Evolutionary conservation across 2,797 vertebrate species (phyloP).

Genomic region (Coendou prehensilis): DNA sequence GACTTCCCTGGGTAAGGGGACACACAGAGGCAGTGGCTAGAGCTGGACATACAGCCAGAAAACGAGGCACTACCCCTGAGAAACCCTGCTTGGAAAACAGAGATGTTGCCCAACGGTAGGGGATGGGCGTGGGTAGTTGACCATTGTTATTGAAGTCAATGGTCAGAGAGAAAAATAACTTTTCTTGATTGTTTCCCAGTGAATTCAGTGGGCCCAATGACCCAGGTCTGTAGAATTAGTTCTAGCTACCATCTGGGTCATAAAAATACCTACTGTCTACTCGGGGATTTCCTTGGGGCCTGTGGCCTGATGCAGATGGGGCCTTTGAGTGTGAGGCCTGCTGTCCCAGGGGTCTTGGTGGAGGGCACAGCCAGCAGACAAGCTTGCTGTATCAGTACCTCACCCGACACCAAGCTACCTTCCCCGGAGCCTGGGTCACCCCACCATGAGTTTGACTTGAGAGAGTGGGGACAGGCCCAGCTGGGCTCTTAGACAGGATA

Average conservation of each 20-base stretch:
- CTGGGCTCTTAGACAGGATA: background rate
- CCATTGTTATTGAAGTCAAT: too few species aligned
- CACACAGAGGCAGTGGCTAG: background rate
- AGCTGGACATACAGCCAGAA: background rate
- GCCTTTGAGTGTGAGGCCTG: too few species aligned
- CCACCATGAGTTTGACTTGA: background rate
- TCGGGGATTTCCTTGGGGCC: background rate
- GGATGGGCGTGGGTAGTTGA: background rate
- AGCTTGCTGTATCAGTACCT: background rate
- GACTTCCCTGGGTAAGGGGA: background rate
- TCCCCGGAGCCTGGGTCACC: accelerated
- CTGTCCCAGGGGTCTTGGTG: too few species aligned
- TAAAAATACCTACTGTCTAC: background rate
- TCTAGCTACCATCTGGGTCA: background rate
- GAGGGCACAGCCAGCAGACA: background rate
- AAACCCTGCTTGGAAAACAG: background rate
- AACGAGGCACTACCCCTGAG: too few species aligned
- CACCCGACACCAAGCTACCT: background rate
- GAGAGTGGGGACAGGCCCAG: accelerated
- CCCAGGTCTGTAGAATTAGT: background rate
- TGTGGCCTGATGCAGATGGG: background rate
- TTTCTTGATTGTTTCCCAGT: background rate
- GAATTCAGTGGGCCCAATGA: background rate
- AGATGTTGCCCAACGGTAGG: too few species aligned
- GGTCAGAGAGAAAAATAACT: background rate